These are phyloP conservation scores for Drosophila mercatorum DNA, from an alignment of 2,888 invertebrate genomes.

Conservation along the genomic window DNA sequence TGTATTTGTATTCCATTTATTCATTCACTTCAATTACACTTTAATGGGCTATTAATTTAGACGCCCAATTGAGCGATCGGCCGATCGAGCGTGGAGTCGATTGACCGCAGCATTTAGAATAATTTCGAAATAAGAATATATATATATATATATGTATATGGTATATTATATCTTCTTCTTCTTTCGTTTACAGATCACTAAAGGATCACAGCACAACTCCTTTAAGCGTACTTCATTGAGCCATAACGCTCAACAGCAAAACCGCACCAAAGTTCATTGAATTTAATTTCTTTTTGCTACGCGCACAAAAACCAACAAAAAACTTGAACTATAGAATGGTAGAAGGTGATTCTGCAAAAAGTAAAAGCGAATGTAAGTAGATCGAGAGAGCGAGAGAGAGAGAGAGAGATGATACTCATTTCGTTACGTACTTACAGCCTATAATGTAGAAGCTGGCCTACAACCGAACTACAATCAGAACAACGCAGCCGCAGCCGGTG, in stretches of 20 bases:
- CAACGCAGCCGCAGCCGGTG: conserved; percentile 82
- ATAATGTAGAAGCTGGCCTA: conserved; percentile 94
- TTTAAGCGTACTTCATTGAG: conserved; percentile 56
- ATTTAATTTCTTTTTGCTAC: conserved; percentile 68
- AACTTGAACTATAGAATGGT: conserved; percentile 92
- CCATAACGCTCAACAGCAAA: conserved; percentile 32
- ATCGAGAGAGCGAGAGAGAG: neutral
- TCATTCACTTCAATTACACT: conserved; percentile 64
- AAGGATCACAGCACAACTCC: conserved; percentile 51
- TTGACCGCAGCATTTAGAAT: conserved; percentile 5
- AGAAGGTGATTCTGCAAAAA: conserved; percentile 93
- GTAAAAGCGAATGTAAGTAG: conserved; percentile 90
- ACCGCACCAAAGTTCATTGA: conserved; percentile 38
- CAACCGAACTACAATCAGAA: conserved; percentile 90
- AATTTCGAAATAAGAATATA: neutral
- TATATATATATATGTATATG: no score
- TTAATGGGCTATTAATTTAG: conserved; percentile 58
- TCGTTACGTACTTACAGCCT: conserved; percentile 86
- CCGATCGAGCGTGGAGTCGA: conserved; percentile 35
- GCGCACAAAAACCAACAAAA: conserved; percentile 81
- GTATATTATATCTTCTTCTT: no score
- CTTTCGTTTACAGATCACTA: conserved; percentile 71
- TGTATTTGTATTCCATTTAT: conserved; percentile 38
- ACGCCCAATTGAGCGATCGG: conserved; percentile 57
- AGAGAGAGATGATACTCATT: no score